Base-by-base conservation (phyloP, 2,797 vertebrate genomes). In the Sarcoramphus papa region DNA sequence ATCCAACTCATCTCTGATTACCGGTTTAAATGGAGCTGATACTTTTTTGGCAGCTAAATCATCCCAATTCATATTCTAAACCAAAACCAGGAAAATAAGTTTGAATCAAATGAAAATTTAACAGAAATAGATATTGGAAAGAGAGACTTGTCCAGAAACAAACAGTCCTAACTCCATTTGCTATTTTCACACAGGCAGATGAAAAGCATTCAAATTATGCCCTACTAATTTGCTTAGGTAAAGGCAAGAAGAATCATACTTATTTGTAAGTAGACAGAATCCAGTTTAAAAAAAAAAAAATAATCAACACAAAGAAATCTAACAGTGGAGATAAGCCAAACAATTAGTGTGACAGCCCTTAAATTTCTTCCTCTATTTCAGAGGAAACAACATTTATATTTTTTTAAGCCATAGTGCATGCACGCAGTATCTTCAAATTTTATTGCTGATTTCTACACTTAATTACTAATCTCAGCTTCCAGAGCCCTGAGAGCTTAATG, bases 1-100 rank as follows among this genome's bases (percentile, higher is more conserved):
- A n/a, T 99, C 99, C 92, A 99, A 95, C 89, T 99, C 99, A 47
- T 99, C 99, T 80, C 99, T 98, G 89, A 99, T 99, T 87, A 99
- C 99, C 0, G 99, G 99, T 95, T 99, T 99, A 98, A 99, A 99
- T 1, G 99, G 99, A 40, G 99, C 99, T 5, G 98, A 95, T 40
- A 99, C 98, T 97, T 98, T 99, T 97, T 99, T 99, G 51, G 99
- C 99, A 59, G 99, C 99, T 98, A 99, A 97, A 96, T 99, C 99
- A 87, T 99, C 99, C 99, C 99, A 99, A 95, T 98, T 99, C 76
- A 99, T 98, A 98, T 99, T 99, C 99, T 99, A 96, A 97, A 96
- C 22, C 63, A 92, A 95, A 94, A 41, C 19, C 25, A 85, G 54
- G 54, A 96, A 94, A 97, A 33, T 14, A 96, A 74, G 6, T 72